Percentiles rank a stretch among this genome's conserved stretches.
Conservation (phyloP, 2,797 vertebrate genomes). For the Pteropus rufus region DNA sequence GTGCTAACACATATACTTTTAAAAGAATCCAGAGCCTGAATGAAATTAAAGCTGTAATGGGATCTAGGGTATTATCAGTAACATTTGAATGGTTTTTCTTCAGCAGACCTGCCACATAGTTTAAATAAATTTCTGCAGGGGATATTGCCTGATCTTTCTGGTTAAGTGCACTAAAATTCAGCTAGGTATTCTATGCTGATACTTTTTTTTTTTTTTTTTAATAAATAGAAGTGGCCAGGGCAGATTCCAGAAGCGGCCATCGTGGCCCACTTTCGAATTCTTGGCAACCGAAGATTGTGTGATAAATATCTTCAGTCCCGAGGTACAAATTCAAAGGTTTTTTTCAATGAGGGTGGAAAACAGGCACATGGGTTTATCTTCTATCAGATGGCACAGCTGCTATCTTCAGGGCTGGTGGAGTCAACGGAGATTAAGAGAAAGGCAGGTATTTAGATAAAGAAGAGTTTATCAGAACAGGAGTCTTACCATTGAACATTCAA, state of each 20-base stretch:
- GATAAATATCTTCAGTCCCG: conserved; percentile 58
- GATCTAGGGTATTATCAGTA: conserved; percentile 13
- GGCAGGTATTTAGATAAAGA: conserved; percentile 56
- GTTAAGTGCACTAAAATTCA: neutral
- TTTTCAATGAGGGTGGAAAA: conserved; percentile 59
- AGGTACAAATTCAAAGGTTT: conserved; percentile 65
- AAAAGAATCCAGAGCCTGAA: neutral
- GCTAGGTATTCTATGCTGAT: neutral
- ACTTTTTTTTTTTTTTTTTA: neutral
- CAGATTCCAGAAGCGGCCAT: neutral
- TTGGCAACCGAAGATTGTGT: conserved; percentile 35
- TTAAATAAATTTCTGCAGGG: neutral
- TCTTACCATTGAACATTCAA: conserved; percentile 35
- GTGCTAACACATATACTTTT: neutral
- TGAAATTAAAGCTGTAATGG: neutral
- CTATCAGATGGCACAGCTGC: neutral
- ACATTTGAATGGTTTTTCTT: conserved; percentile 16
- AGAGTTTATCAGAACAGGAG: conserved; percentile 52
- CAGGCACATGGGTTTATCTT: conserved; percentile 47
- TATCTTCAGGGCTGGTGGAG: conserved; percentile 30
- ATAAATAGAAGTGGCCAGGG: neutral
- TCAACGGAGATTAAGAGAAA: conserved; percentile 57
- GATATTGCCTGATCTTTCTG: neutral
- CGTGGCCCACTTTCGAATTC: conserved; percentile 63
- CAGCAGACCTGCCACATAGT: neutral